Percentiles rank a stretch among this genome's conserved stretches.
Evolutionary conservation across 2,113 vertebrate genomes (phyloP).

Genomic region (Pelodiscus sinensis): DNA sequence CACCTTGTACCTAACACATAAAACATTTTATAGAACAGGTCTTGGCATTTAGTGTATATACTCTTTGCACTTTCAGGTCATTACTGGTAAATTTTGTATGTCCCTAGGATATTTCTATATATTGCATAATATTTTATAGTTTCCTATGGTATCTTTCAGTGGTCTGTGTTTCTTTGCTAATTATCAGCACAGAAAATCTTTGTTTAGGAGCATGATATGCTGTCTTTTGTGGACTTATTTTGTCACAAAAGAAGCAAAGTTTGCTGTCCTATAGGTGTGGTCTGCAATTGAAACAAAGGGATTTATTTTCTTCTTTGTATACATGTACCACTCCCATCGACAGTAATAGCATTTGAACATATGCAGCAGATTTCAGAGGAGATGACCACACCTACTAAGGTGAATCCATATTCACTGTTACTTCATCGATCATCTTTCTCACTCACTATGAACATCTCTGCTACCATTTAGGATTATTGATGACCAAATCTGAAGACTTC

Average conservation of each 20-base stretch:
- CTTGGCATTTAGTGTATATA: constrained; percentile 54
- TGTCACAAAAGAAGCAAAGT: constrained; percentile 50
- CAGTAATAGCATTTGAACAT: constrained; percentile 43
- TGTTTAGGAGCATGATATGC: constrained; percentile 38
- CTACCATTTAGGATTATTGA: neutral
- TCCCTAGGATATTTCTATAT: constrained; percentile 47
- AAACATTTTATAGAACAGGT: constrained; percentile 61
- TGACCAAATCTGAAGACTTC: constrained; percentile 24
- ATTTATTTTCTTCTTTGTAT: constrained; percentile 17
- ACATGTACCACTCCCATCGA: constrained; percentile 22
- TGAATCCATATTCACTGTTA: constrained; percentile 47
- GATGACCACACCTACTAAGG: constrained; percentile 36
- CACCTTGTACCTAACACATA: constrained; percentile 45
- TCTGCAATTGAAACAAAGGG: constrained; percentile 47
- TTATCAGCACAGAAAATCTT: constrained; percentile 38
- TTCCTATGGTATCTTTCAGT: constrained; percentile 53
- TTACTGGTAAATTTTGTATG: constrained; percentile 63
- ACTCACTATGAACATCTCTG: constrained; percentile 52
- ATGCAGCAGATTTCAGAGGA: constrained; percentile 22
- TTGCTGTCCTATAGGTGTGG: constrained; percentile 37
- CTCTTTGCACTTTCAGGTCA: constrained; percentile 67
- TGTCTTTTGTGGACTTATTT: constrained; percentile 56
- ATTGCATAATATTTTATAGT: constrained; percentile 25
- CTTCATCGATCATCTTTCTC: constrained; percentile 40
- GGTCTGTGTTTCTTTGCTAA: constrained; percentile 46